These are phyloP conservation scores for Brotula barbata DNA, from an alignment of 2,797 vertebrate genomes.

Conservation along the genomic window DNA sequence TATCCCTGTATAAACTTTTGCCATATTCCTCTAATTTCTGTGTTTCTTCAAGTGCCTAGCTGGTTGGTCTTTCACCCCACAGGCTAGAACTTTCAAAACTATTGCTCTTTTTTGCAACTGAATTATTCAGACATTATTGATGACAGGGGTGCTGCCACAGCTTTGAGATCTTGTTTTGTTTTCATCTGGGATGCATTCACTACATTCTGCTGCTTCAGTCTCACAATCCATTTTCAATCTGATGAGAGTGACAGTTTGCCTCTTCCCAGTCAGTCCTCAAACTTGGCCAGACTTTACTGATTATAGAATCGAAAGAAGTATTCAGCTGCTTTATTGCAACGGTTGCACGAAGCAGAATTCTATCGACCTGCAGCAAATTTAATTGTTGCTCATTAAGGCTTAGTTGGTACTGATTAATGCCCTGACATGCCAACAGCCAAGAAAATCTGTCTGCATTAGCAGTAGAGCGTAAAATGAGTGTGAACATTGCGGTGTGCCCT, in stretches of 20 bases:
- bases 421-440: constrained; percentile 1
- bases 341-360: constrained; percentile 3
- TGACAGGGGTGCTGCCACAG: background rate
- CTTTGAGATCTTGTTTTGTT: constrained; percentile 13
- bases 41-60: too few relatives aligned
- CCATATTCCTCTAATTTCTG: background rate
- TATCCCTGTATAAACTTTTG: background rate
- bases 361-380: constrained; percentile 1
- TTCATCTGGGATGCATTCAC: constrained; percentile 6
- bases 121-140: background rate
- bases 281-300: constrained; percentile 32
- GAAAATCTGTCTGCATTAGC: constrained; percentile 8
- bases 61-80: too few relatives aligned
- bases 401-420: constrained; percentile 14
- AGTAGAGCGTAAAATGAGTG: background rate
- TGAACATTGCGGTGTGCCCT: background rate
- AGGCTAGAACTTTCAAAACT: too few relatives aligned
- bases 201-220: constrained; percentile 1
- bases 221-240: background rate
- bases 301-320: constrained; percentile 11
- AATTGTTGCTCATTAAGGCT: constrained; percentile 21
- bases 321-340: constrained; percentile 38
- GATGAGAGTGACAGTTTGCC: constrained; percentile 3
- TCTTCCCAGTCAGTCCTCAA: constrained; percentile 3
- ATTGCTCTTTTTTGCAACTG: background rate